Evolutionary conservation across 1,140 invertebrate genomes (phyloP).

Genomic region (Drosophila navojoa): DNA sequence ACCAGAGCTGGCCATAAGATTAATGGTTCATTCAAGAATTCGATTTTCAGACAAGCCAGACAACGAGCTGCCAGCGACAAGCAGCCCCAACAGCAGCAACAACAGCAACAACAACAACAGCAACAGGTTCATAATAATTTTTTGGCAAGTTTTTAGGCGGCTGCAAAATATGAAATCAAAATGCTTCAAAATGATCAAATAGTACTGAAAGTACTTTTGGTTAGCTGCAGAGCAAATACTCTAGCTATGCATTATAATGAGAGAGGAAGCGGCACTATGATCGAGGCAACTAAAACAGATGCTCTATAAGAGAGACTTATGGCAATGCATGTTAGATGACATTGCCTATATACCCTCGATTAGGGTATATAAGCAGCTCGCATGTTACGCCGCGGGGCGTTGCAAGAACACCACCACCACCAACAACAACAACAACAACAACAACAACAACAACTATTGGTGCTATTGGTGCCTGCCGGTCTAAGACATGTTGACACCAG

Average conservation of each 20-base stretch:
- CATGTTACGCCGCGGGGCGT: constrained; percentile 58
- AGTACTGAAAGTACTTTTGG: neutral
- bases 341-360: neutral
- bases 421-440: constrained; percentile 29
- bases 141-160: constrained; percentile 25
- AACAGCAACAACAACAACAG: constrained; percentile 45
- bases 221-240: constrained; percentile 6
- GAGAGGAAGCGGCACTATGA: too few species aligned
- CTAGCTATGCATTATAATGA: neutral
- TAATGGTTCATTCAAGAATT: constrained; percentile 82
- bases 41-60: constrained; percentile 63
- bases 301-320: too few species aligned
- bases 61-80: constrained; percentile 27
- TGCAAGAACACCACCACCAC: constrained; percentile 49
- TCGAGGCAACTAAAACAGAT: too few species aligned
- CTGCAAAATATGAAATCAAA: constrained; percentile 54
- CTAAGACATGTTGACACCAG: constrained; percentile 79
- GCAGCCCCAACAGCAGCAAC: constrained; percentile 28
- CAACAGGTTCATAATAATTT: constrained; percentile 69
- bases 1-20: constrained; percentile 72
- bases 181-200: neutral
- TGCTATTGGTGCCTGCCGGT: constrained; percentile 33
- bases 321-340: neutral
- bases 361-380: constrained; percentile 18
- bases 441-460: neutral